These are phyloP conservation scores for Falco naumanni DNA, from an alignment of 2,797 vertebrate genomes.

Conservation along the genomic window DNA sequence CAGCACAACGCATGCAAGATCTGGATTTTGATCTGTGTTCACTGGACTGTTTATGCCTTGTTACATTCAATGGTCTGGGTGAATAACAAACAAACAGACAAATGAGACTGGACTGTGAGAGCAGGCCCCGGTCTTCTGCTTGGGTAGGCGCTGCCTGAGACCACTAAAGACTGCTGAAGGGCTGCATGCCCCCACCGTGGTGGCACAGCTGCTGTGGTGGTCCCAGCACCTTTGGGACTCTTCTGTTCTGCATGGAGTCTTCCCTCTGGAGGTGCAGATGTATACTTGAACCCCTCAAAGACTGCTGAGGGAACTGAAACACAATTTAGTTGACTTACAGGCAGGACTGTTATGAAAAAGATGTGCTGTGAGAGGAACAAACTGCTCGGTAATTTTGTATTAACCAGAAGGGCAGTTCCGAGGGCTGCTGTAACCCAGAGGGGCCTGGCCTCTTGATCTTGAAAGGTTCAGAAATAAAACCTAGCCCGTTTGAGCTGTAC, in stretches of 20 bases:
- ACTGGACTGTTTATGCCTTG: not conserved
- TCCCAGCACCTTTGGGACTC: not conserved
- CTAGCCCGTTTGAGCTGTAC: not conserved
- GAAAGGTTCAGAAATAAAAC: not conserved
- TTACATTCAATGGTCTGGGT: not conserved
- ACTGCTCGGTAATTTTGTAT: not conserved
- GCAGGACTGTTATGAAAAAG: not conserved
- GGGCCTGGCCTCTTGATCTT: not conserved
- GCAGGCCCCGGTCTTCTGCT: not conserved
- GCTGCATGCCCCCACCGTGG: not conserved
- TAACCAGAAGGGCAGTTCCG: not conserved
- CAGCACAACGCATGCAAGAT: fast-evolving
- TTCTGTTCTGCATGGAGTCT: not conserved
- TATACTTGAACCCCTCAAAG: not conserved
- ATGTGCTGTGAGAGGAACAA: not conserved
- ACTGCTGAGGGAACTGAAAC: not conserved
- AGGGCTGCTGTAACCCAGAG: not conserved
- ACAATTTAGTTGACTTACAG: not conserved
- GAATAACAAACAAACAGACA: slow-evolving; percentile 6
- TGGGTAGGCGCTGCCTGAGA: not conserved
- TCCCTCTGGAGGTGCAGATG: not conserved
- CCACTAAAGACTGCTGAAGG: not conserved
- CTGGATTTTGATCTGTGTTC: slow-evolving; percentile 44
- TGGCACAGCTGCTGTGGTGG: not conserved
- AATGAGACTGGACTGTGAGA: not conserved